These are phyloP conservation scores for Julus scandinavius DNA, from an alignment of 2,888 invertebrate genomes.

Conservation along the genomic window DNA sequence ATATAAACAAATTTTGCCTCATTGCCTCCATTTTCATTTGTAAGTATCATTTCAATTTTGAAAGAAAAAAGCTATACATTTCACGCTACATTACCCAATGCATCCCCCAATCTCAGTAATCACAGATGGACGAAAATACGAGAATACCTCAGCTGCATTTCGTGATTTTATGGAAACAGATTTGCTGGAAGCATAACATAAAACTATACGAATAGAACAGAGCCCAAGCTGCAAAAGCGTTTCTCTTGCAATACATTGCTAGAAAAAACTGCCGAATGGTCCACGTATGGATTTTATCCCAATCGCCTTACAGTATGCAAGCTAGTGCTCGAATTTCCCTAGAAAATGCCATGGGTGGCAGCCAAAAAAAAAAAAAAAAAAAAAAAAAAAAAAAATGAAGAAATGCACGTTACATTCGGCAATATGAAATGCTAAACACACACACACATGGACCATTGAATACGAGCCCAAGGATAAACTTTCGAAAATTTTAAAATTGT, in stretches of 20 bases:
- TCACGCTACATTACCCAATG: neutral
- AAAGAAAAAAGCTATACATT: neutral
- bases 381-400: neutral
- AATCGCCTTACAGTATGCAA: neutral
- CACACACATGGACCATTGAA: slow-evolving; percentile 33
- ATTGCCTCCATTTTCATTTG: neutral
- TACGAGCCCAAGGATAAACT: slow-evolving; percentile 41
- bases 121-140: slow-evolving; percentile 20
- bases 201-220: neutral
- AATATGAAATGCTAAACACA: slow-evolving; percentile 39
- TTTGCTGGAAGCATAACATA: slow-evolving; percentile 30
- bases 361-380: neutral
- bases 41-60: neutral
- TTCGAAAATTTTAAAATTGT: slow-evolving; percentile 20
- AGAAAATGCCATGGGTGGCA: slow-evolving; percentile 38
- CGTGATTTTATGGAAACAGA: slow-evolving; percentile 36
- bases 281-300: slow-evolving; percentile 18
- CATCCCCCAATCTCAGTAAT: neutral
- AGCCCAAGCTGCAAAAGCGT: neutral
- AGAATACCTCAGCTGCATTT: slow-evolving; percentile 42
- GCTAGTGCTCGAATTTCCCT: slow-evolving; percentile 31
- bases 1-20: neutral
- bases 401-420: neutral
- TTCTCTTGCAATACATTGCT: neutral
- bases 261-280: neutral